Evolutionary conservation across 1,140 invertebrate species (phyloP), one percentile per base, ranked within the genome.

Genomic region (Holotrichia oblita): DNA sequence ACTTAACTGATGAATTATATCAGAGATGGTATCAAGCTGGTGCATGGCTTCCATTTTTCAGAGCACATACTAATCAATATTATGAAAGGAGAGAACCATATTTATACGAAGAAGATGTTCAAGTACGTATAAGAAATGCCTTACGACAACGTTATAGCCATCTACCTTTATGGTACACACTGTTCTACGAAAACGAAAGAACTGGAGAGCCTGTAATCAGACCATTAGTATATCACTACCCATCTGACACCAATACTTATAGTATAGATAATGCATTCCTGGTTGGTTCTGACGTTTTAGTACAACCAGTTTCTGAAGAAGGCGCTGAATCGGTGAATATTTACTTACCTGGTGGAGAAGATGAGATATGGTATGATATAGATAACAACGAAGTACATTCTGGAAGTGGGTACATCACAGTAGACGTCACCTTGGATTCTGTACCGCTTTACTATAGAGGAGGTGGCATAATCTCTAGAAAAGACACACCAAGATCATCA

Each of bases 31-130:
- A 74, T 34, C 73, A 74, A 42, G n/a, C 73, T 44, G 73, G 73
- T 3, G 73, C 73, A 6, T 74, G 73, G 73, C 20, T 74, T 9
- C 73, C 73, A 10, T 91, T 91, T 87, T 90, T 89, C 88, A 87
- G 90, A 59, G 87, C 89, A 6, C 90, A 91, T 83, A 89, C 90
- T 0, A 90, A 90, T 83, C 90, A 98, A 79, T 97, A 99, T 84
- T 97, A 96, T 0, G 97, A 96, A 84, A 91, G 98, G 2, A 90
- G 98, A 40, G 98, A 99, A 87, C 98, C 98, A 0, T 99, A 96
- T 95, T 89, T 98, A 0, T 98, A 95, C 85, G 93, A 93, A 17
- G 91, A 96, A 10, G 88, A 93, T 78, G 93, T 93, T 9, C 91
- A 91, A 27, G 87, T 89, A n/a, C 88, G 95, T 0, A 0, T 88